phyloP scores from a whole-genome alignment of 2,113 vertebrate genomes.

The Electrona antarctica region DNA sequence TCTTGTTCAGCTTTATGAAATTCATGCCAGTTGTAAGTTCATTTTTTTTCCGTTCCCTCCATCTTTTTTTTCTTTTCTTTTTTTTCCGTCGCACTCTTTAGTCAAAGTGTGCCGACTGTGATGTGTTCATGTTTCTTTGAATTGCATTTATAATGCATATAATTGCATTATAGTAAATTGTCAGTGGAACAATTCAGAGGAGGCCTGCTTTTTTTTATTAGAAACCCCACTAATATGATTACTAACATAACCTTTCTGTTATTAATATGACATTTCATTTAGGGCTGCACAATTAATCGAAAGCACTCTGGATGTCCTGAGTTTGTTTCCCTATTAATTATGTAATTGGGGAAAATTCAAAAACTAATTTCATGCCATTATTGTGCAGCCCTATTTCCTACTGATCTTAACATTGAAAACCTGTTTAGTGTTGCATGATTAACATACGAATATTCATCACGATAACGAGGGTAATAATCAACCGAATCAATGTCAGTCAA shows the following conservation, averaged over 20 bases:
- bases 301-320: too few relatives aligned
- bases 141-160: not conserved
- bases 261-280: not conserved
- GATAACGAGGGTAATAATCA: too few relatives aligned
- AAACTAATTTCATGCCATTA: too few relatives aligned
- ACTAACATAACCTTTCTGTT: conserved; percentile 15
- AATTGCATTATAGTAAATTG: not conserved
- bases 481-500: too few relatives aligned
- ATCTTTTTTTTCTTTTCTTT: not conserved
- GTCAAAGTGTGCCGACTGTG: not conserved
- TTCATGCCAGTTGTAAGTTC: conserved; percentile 97
- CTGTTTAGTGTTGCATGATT: not conserved
- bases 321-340: too few relatives aligned
- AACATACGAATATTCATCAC: too few relatives aligned
- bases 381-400: not conserved
- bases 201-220: conserved; percentile 36
- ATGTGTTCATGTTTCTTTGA: not conserved
- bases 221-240: not conserved
- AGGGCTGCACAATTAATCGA: not conserved
- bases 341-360: too few relatives aligned
- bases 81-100: conserved; percentile 3
- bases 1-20: conserved; percentile 95
- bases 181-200: conserved; percentile 37
- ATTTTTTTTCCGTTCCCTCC: conserved; percentile 19
- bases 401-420: conserved; percentile 1